These are phyloP conservation scores for Brachionus sp. DNA, from an alignment of 1,140 invertebrate genomes.

Conservation along the genomic window DNA sequence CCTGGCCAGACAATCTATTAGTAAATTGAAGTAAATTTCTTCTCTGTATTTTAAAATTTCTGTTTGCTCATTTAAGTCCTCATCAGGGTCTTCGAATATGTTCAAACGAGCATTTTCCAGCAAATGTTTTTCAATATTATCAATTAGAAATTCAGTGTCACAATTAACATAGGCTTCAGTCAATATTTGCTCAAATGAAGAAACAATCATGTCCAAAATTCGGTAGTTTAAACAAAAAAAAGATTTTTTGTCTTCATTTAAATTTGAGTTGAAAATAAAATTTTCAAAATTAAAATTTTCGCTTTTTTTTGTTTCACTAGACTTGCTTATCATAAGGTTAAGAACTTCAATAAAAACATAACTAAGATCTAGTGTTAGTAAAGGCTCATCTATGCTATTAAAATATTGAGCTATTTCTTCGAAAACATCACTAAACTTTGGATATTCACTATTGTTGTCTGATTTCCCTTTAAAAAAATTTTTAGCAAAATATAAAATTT, in stretches of 20 bases:
- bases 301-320: background rate
- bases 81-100: background rate
- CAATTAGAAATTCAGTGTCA: background rate
- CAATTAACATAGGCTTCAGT: background rate
- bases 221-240: background rate
- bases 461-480: conserved; percentile 14
- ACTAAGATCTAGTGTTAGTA: background rate
- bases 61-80: background rate
- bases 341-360: conserved; percentile 11
- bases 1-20: background rate
- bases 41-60: background rate
- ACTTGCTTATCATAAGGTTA: background rate
- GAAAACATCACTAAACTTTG: conserved; percentile 30
- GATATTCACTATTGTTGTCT: conserved; percentile 27
- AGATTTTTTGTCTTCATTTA: background rate
- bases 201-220: background rate
- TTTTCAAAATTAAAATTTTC: background rate
- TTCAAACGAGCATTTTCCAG: conserved; percentile 11
- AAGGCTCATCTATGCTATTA: background rate
- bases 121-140: background rate
- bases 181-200: background rate
- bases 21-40: background rate
- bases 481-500: background rate
- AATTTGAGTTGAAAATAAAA: background rate
- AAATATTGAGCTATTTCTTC: conserved; percentile 35